Evolutionary conservation across 2,113 vertebrate genomes (phyloP).

Genomic region (Hyperopisus bebe): DNA sequence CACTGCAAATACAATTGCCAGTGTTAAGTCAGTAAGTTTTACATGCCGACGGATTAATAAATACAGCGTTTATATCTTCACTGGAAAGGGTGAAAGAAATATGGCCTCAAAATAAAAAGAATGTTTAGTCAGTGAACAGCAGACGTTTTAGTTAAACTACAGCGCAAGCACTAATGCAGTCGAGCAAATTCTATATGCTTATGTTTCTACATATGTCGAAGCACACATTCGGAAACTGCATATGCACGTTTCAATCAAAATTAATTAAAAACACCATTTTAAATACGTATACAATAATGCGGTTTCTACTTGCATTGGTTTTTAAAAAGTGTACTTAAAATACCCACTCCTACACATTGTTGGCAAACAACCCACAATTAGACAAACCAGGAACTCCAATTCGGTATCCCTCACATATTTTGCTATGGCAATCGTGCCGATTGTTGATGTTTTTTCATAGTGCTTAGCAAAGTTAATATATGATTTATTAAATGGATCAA

Average conservation of each 20-base stretch:
- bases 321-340: not conserved
- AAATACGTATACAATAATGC: not conserved
- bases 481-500: not conserved
- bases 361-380: not conserved
- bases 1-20: not conserved
- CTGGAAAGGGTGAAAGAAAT: not conserved
- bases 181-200: not conserved
- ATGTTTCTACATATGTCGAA: not conserved
- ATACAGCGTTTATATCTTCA: not conserved
- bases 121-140: not conserved
- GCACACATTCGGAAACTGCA: not conserved
- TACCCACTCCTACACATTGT: not conserved
- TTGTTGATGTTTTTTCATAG: not conserved
- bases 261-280: not conserved
- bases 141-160: not conserved
- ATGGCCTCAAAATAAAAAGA: not conserved
- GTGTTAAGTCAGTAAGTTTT: not conserved
- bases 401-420: not conserved
- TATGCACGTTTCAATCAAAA: not conserved
- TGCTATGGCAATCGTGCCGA: not conserved
- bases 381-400: not conserved
- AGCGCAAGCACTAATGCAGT: not conserved
- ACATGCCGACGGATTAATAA: not conserved
- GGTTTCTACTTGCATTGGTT: not conserved
- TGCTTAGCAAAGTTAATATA: constrained; percentile 1